These are phyloP conservation scores for Spizella passerina DNA, from an alignment of 2,797 vertebrate species.

Conservation along the genomic window DNA sequence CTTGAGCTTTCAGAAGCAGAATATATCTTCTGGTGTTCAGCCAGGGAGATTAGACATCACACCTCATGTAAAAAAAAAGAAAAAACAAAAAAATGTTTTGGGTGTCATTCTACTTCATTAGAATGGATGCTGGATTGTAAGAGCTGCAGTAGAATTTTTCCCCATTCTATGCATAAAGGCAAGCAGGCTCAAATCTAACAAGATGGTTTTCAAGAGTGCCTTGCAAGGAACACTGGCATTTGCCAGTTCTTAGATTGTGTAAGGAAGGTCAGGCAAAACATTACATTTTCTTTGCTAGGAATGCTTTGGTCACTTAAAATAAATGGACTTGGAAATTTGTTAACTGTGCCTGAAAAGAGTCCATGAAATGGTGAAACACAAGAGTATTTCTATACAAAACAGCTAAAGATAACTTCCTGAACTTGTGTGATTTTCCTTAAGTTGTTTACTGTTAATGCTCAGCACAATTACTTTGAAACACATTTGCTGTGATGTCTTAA, in stretches of 20 bases:
- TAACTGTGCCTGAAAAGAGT: background rate
- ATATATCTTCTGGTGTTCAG: too few relatives aligned
- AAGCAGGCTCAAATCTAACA: background rate
- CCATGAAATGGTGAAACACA: background rate
- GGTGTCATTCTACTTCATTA: background rate
- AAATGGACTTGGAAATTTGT: background rate
- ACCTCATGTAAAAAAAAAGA: background rate
- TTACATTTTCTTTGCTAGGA: background rate
- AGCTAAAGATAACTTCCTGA: background rate
- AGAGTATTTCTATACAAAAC: background rate
- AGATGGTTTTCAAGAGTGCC: background rate
- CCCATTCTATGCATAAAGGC: background rate
- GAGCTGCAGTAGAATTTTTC: background rate
- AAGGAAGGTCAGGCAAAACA: background rate
- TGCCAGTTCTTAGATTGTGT: background rate
- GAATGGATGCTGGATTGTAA: background rate
- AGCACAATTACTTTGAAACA: background rate
- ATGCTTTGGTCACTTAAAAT: background rate
- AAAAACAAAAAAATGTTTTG: background rate
- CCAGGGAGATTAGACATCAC: background rate
- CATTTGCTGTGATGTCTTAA: background rate
- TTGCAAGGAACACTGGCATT: background rate
- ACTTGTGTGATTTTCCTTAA: background rate
- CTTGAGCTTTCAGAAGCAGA: background rate
- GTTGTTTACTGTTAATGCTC: background rate